Base-by-base conservation (phyloP, 2,113 vertebrate species). In the Phyllostomus discolor region DNA sequence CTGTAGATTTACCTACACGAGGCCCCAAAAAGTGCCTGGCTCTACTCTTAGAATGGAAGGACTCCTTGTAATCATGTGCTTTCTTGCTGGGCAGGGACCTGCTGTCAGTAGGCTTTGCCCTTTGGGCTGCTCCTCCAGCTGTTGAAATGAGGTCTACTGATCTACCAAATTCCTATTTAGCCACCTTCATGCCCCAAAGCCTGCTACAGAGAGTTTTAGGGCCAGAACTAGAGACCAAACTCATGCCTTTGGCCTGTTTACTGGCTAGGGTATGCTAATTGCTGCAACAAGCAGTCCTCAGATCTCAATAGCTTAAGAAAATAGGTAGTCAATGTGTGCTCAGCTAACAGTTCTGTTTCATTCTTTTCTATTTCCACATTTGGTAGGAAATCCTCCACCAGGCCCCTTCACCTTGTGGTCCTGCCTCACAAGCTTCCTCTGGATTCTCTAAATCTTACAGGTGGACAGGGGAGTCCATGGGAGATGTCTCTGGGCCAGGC, bases 61-160 rank as follows among this genome's bases (percentile, higher is more conserved):
- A 81, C 80, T 97, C 81, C 80, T 95, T 76, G 66, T 81, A 64
- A 46, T 97, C 85, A 88, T 46, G 90, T 85, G 78, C 17, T 90
- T 20, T 83, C 66, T 54, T 38, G 19, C 66, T 72, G 15, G 38
- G 31, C 83, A 43, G 66, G 88, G 43, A 57, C 41, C 59, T 83
- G 62, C 78, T 67, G 14, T 66, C 52, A 43, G 81, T 66, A 92
- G 57, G 31, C 80, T 91, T 1, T 92, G 69, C 66, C 92, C 88
- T 97, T 90, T 70, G 81, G 85, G 82, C 84, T 95, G 5, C 80
- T 84, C n/a, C 26, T 96, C 81, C 57, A 84, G 88, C 73, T 46
- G 33, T 52, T 90, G 54, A 50, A 87, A 81, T 38, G 90, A 92
- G 38, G 38, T 92, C 41, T 80, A 72, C 88, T 91, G 84, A 95